These are phyloP conservation scores for Antechinus stuartii DNA, from an alignment of 2,113 vertebrate species.

Conservation along the genomic window DNA sequence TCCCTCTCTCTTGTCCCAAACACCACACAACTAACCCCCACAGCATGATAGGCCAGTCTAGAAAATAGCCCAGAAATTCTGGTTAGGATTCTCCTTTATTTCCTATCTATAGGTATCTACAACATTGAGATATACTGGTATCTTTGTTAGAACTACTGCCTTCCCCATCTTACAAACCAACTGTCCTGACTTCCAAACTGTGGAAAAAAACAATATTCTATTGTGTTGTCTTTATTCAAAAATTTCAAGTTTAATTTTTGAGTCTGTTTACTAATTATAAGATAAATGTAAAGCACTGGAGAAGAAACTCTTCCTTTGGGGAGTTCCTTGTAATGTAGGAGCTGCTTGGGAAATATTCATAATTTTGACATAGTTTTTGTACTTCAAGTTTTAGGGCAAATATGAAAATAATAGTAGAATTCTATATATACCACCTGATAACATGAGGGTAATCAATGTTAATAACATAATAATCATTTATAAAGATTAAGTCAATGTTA, in stretches of 20 bases:
- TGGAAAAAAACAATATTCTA: background rate
- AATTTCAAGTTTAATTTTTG: background rate
- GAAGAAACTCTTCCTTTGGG: background rate
- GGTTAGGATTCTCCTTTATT: background rate
- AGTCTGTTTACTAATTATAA: background rate
- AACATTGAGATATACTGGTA: background rate
- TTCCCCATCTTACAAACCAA: background rate
- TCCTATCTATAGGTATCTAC: background rate
- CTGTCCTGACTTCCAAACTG: background rate
- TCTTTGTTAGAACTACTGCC: background rate
- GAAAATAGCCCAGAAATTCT: background rate
- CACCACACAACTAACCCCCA: background rate
- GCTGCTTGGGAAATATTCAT: background rate
- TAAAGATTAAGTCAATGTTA: slow-evolving; percentile 16
- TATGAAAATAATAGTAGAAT: background rate
- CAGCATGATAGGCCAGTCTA: background rate
- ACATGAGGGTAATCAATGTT: slow-evolving; percentile 5
- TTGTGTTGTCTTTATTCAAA: background rate
- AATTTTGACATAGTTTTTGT: background rate
- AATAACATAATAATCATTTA: slow-evolving; percentile 8
- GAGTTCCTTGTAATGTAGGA: slow-evolving; percentile 17
- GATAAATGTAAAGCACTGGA: background rate
- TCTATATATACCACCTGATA: background rate
- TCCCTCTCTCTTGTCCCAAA: background rate
- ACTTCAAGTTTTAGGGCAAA: background rate